These are phyloP conservation scores for Casuarius casuarius DNA, from an alignment of 2,113 vertebrate species.

Conservation along the genomic window DNA sequence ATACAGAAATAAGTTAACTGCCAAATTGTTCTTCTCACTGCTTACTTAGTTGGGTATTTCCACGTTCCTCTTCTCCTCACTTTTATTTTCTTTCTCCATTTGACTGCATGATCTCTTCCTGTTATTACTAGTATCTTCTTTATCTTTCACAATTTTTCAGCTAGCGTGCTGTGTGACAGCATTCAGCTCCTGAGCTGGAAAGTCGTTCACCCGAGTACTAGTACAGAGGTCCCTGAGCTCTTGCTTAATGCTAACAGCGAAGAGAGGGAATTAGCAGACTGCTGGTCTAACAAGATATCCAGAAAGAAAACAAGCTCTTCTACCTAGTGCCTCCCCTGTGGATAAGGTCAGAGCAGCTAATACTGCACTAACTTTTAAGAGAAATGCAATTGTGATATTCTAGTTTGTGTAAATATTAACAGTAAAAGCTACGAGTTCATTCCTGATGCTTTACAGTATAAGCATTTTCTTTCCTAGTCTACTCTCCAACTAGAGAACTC, in stretches of 20 bases:
- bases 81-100: neutral
- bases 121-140: neutral
- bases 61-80: neutral
- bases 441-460: neutral
- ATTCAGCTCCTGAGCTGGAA: neutral
- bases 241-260: rapidly evolving
- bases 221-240: neutral
- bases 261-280: neutral
- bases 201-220: neutral
- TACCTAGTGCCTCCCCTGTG: neutral
- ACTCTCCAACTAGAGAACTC: neutral
- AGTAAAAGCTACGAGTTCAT: neutral
- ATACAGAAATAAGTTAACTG: neutral
- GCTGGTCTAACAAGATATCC: neutral
- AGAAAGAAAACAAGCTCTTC: neutral
- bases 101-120: neutral
- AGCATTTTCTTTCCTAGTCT: neutral
- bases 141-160: neutral
- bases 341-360: neutral
- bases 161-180: neutral
- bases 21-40: neutral
- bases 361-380: neutral
- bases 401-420: neutral
- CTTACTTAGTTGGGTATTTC: no score
- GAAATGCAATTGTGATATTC: neutral